Conservation (phyloP, 2,113 vertebrate genomes). For the Hippocampus abdominalis region DNA sequence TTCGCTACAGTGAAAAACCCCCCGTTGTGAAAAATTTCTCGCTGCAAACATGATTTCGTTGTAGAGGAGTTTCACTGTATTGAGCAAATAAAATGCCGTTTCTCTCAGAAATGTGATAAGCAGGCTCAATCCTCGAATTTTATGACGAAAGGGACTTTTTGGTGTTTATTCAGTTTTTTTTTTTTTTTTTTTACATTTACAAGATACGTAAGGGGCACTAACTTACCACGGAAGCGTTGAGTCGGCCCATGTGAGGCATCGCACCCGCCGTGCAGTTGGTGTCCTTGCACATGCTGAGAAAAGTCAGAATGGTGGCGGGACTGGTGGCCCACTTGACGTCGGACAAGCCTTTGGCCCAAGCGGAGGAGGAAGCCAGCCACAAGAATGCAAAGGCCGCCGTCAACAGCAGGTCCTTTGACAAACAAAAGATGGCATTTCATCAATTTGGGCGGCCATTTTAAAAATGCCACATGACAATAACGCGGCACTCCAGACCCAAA, state of each 20-base stretch:
- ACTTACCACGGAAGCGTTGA: slow-evolving; percentile 92
- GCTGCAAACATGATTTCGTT: too few species aligned
- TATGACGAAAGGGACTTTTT: too few species aligned
- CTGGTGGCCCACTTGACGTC: slow-evolving; percentile 82
- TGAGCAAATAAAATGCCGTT: too few species aligned
- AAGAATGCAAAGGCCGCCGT: slow-evolving; percentile 85
- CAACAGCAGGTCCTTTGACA: slow-evolving; percentile 82
- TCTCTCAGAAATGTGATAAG: too few species aligned
- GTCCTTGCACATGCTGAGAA: slow-evolving; percentile 61
- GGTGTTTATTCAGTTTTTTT: too few species aligned
- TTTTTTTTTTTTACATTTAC: too few species aligned
- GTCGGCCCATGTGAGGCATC: slow-evolving; percentile 81
- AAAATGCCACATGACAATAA: background rate
- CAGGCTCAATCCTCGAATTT: too few species aligned
- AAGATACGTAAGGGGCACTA: background rate
- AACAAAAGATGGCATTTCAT: background rate
- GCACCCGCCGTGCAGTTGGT: slow-evolving; percentile 71
- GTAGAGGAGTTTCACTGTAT: too few species aligned
- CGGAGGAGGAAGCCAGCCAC: slow-evolving; percentile 87
- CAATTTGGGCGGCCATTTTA: background rate
- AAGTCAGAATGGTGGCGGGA: slow-evolving; percentile 61
- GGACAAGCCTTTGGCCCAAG: slow-evolving; percentile 88
- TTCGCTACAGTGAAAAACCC: too few species aligned
- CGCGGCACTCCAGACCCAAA: background rate
- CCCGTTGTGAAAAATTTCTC: too few species aligned